Conservation (phyloP, 2,113 vertebrate genomes). For the Misgurnus mizolepis region DNA sequence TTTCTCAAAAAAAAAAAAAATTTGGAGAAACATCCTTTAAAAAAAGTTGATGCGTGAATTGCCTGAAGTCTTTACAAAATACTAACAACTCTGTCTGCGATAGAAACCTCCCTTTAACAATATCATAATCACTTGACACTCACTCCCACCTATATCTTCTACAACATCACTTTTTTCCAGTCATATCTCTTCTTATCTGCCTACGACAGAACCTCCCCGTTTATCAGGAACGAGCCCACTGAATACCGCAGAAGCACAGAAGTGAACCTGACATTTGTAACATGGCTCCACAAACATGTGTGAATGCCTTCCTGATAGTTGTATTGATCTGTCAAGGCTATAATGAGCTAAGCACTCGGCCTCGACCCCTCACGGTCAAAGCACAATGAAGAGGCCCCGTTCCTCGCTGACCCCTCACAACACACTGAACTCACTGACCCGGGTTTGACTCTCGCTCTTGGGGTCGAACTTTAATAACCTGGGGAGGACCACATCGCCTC, state of each 20-base stretch:
- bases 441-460: constrained; percentile 34
- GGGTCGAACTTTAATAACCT: constrained; percentile 33
- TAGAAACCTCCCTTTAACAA: not conserved
- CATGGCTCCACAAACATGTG: not conserved
- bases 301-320: not conserved
- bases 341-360: not conserved
- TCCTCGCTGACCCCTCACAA: constrained; percentile 12
- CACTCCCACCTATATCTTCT: constrained; percentile 4
- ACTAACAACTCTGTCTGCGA: not conserved
- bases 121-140: not conserved
- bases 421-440: constrained; percentile 37
- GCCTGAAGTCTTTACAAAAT: no score
- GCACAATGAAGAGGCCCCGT: constrained; percentile 7
- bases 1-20: no score
- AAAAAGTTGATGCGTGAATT: no score
- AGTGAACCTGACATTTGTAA: not conserved
- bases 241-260: not conserved
- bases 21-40: no score
- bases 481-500: constrained; percentile 16
- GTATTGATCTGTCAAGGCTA: constrained; percentile 31
- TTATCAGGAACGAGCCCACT: not conserved
- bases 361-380: constrained; percentile 2
- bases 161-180: not conserved
- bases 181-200: not conserved
- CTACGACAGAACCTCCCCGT: not conserved